Evolutionary conservation across 2,888 invertebrate genomes (phyloP), one percentile per base, ranked within the genome.

Genomic region (Gandaritis pyraliata): DNA sequence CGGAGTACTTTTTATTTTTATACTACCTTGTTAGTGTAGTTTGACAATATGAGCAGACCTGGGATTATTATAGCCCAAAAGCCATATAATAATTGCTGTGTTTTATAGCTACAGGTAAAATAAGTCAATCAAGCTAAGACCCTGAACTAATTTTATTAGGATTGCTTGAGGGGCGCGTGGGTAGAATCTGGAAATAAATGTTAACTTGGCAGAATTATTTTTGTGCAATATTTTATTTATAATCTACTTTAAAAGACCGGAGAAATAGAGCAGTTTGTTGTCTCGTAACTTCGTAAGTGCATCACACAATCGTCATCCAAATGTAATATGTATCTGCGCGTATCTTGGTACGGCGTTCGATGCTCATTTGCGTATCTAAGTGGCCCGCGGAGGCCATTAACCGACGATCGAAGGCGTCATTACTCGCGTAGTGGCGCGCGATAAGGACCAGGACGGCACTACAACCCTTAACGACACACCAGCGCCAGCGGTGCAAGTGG

Each of bases 291-390:
- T 47, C 41, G 50, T 48, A 43, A 59, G 49, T 60, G 57, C 55
- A 57, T 45, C 52, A 52, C 18, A 65, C 74, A 76, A 71, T 73
- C 69, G 70, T 75, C 74, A 72, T 76, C 76, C 60, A 74, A 74
- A 73, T 77, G 80, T 80, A 78, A 81, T 79, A 75, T 74, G 76
- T 75, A 73, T 41, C 8, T 15, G 16, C 73, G 72, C 72, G 71
- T 74, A 78, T 76, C 73, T 75, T 74, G 73, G 78, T 79, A 73
- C 73, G 74, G 79, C 74, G 81, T 80, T 86, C 84, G 87, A 86
- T 86, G 90, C 87, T 90, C 91, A 90, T 92, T 92, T 92, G 90
- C 91, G 89, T 92, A 91, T 91, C 91, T 90, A 89, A 91, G 90
- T 89, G 89, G 86, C 83, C 85, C 86, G 83, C 82, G 83, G 85